Conservation (phyloP, 2,888 invertebrate genomes). For the Acleris sparsana region DNA sequence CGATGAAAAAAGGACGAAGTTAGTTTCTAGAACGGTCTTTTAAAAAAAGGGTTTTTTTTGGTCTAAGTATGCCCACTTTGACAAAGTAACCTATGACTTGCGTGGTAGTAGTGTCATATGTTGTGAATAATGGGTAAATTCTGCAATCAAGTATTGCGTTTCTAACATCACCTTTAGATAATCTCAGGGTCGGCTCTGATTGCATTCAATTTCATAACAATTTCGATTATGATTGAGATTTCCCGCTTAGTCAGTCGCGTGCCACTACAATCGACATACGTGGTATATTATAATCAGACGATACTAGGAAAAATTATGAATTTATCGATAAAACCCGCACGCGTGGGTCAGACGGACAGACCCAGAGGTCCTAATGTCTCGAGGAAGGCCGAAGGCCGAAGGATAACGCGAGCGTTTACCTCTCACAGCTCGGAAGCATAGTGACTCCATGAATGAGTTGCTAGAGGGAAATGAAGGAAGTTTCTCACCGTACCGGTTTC, state of each 20-base stretch:
- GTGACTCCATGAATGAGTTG: conserved; percentile 19
- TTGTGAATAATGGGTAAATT: no score
- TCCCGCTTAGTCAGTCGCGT: conserved; percentile 24
- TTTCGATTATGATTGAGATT: conserved; percentile 14
- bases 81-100: no score
- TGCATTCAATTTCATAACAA: conserved; percentile 23
- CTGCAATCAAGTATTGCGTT: no score
- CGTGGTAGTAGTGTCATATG: no score
- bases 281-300: not conserved
- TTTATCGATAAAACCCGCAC: conserved; percentile 8
- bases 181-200: not conserved
- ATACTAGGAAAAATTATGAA: conserved; percentile 10
- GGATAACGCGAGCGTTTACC: conserved; percentile 16
- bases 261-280: not conserved
- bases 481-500: conserved; percentile 9
- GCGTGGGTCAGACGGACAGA: conserved; percentile 3
- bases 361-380: not conserved
- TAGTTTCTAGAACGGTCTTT: no score
- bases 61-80: no score
- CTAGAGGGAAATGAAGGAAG: not conserved
- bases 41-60: no score
- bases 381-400: conserved; percentile 10
- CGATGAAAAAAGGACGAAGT: no score
- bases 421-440: conserved; percentile 8
- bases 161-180: no score